Base-by-base conservation (phyloP, 2,888 invertebrate species). In the Nemotelus nigrinus region DNA sequence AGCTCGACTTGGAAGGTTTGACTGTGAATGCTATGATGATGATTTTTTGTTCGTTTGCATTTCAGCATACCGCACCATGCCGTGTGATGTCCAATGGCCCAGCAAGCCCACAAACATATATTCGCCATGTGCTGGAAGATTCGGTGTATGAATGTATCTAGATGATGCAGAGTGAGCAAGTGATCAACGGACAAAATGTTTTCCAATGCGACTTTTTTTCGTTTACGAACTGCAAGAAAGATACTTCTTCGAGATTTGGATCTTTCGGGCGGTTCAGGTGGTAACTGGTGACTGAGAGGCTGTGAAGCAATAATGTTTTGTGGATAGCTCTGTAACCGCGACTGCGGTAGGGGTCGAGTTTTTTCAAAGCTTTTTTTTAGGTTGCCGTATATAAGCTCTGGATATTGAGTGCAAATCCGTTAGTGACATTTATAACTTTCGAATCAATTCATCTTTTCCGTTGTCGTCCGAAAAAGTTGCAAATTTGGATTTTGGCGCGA, bases 381-480 rank as follows among this genome's bases (percentile, higher is more conserved):
- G 76, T 65, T 50, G 65, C 76, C 64, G 55, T 65, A 76, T 76
- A 76, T 64, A 65, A 64, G 63, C 53, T 64, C 65, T 44, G 65
- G 64, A 50, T 65, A 76, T 65, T 39, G 44, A 53, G 60, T 53
- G 64, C 64, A 76, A 76, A 65, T 53, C 64, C 64, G 65, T 76
- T 76, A 65, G 76, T 65, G 76, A 53, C 64, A 65, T 8, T 76
- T 76, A 55, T 44, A 76, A 76, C 64, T 65, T 76, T 65, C 64
- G 64, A 64, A 76, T 53, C 53, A 65, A 64, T 65, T 65, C 76
- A 76, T 76, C 74, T 74, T 76, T 71, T 57, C 25, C 55, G 71
- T 65, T 41, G 65, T 47, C 47, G n/a, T 3, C 1, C n/a, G 58
- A 58, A 60, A 72, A 72, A 60, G 60, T 47, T 6, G 47, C 47